Conservation (phyloP, 2,797 vertebrate genomes). For the Passerculus sandwichensis region DNA sequence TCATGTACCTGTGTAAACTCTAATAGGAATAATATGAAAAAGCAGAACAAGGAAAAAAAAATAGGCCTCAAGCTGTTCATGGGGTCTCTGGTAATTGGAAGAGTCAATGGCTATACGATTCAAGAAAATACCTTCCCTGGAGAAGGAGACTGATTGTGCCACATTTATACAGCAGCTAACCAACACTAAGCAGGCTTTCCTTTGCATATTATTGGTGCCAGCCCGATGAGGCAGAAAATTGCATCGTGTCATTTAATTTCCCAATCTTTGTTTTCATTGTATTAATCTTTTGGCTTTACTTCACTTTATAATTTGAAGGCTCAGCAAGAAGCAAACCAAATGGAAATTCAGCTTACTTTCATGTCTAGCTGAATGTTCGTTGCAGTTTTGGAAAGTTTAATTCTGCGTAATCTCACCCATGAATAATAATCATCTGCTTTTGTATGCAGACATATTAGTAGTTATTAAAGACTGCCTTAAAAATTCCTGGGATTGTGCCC, state of each 20-base stretch:
- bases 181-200: slow-evolving; percentile 77
- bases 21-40: slow-evolving; percentile 61
- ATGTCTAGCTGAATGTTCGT: slow-evolving; percentile 75
- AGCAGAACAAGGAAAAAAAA: slow-evolving; percentile 45
- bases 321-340: slow-evolving; percentile 90
- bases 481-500: slow-evolving; percentile 76
- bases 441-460: slow-evolving; percentile 73
- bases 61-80: slow-evolving; percentile 56
- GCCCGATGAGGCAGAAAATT: slow-evolving; percentile 94
- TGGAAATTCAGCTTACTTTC: slow-evolving; percentile 84
- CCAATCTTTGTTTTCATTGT: slow-evolving; percentile 93
- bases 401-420: slow-evolving; percentile 81
- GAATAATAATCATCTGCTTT: slow-evolving; percentile 86
- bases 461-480: slow-evolving; percentile 76
- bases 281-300: slow-evolving; percentile 94
- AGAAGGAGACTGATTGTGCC: slow-evolving; percentile 80
- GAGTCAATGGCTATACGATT: slow-evolving; percentile 81
- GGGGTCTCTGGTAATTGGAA: slow-evolving; percentile 79
- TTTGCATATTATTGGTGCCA: slow-evolving; percentile 85
- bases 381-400: slow-evolving; percentile 80
- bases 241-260: slow-evolving; percentile 94
- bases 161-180: slow-evolving; percentile 78
- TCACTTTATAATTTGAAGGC: slow-evolving; percentile 92
- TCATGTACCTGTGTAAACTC: slow-evolving; percentile 75
- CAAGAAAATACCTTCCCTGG: slow-evolving; percentile 79